Evolutionary conservation across 1,140 invertebrate species (phyloP).

Genomic region (Homarus americanus): DNA sequence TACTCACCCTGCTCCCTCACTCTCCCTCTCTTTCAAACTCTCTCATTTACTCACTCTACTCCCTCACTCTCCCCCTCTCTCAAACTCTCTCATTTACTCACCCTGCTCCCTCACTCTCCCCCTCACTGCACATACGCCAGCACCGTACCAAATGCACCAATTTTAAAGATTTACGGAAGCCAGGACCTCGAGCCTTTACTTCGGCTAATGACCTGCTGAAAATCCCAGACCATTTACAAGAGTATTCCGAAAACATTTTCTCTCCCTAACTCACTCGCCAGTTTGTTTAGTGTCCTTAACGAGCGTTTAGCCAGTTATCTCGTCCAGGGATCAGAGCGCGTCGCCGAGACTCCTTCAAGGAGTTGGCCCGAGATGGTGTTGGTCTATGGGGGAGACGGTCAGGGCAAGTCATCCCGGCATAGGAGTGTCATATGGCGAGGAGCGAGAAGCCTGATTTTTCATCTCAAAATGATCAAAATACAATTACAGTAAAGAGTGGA

Average conservation of each 20-base stretch:
- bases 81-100: background rate
- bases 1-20: too few species aligned
- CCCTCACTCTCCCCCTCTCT: background rate
- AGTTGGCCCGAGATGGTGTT: too few species aligned
- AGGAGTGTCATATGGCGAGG: too few species aligned
- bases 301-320: slow-evolving; percentile 16
- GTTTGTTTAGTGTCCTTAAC: background rate
- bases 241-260: slow-evolving; percentile 10
- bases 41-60: background rate
- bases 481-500: too few species aligned
- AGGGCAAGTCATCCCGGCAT: too few species aligned
- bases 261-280: background rate
- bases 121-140: background rate
- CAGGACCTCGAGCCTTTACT: background rate
- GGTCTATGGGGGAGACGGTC: too few species aligned
- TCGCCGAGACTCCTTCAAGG: too few species aligned
- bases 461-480: too few species aligned
- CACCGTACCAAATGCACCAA: background rate
- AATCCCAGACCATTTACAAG: slow-evolving; percentile 33
- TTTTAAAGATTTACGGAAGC: background rate
- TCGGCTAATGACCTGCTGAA: slow-evolving; percentile 35
- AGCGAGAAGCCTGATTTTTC: too few species aligned
- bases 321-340: slow-evolving; percentile 21
- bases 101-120: background rate
- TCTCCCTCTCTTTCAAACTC: background rate